These are phyloP conservation scores for Pachydiplax longipennis DNA, from an alignment of 2,888 invertebrate species.

Conservation along the genomic window DNA sequence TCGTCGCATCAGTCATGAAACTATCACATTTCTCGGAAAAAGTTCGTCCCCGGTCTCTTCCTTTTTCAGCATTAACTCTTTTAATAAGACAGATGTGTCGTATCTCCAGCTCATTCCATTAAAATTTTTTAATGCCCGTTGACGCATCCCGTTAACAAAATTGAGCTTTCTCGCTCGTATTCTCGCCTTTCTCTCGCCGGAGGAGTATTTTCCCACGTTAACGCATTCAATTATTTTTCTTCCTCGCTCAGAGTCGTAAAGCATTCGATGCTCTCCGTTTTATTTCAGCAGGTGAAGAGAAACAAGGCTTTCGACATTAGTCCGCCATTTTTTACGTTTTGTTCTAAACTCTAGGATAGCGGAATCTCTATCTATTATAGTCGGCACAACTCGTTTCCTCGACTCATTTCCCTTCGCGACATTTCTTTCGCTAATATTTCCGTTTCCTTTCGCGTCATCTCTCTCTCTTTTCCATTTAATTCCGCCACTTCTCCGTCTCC, in stretches of 20 bases:
- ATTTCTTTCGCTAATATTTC: neutral
- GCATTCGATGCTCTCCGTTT: too few species aligned
- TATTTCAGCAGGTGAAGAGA: too few species aligned
- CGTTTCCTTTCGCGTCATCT: neutral
- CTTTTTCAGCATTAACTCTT: neutral
- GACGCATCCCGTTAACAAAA: neutral
- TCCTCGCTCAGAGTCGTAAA: too few species aligned
- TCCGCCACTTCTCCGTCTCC: neutral
- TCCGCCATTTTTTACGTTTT: too few species aligned
- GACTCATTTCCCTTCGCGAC: neutral
- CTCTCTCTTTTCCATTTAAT: neutral
- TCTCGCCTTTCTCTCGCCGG: too few species aligned
- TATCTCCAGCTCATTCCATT: neutral
- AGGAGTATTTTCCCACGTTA: too few species aligned
- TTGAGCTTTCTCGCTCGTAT: neutral
- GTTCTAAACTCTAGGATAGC: too few species aligned
- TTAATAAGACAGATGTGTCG: neutral
- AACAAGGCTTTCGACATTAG: too few species aligned
- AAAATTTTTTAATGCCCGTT: neutral
- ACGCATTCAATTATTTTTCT: too few species aligned
- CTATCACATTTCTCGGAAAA: neutral
- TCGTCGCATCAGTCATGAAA: neutral
- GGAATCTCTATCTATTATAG: too few species aligned
- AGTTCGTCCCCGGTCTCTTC: neutral
- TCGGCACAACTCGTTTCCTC: neutral